phyloP scores from a whole-genome alignment of 2,888 invertebrate species.

The Hypomecis punctinalis region DNA sequence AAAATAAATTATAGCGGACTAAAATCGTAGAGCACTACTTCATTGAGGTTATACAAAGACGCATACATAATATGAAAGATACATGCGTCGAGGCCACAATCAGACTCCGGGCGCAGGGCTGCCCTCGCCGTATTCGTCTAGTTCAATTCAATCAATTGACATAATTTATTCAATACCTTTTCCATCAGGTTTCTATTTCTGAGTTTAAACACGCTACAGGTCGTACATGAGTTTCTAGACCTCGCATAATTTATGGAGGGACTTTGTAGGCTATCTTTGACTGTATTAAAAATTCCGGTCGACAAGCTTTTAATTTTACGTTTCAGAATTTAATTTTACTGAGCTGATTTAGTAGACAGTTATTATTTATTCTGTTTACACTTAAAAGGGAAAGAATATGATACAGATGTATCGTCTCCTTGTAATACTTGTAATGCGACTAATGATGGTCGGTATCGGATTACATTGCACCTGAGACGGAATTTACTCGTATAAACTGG shows the following conservation, averaged over 20 bases:
- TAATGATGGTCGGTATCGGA: conserved; percentile 54
- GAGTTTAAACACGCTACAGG: conserved; percentile 16
- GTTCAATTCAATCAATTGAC: conserved; percentile 33
- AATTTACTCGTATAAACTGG: conserved; percentile 10
- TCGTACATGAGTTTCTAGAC: conserved; percentile 2
- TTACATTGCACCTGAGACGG: conserved; percentile 55
- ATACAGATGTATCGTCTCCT: conserved; percentile 49
- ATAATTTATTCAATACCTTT: conserved; percentile 35
- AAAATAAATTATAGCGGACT: background rate
- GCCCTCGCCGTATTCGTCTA: conserved; percentile 22
- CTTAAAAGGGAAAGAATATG: conserved; percentile 31
- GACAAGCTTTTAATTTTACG: conserved; percentile 1
- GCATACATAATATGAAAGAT: background rate
- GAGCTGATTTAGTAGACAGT: background rate
- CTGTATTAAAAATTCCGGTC: conserved; percentile 4
- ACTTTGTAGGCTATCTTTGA: conserved; percentile 7
- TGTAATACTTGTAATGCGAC: conserved; percentile 50
- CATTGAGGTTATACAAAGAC: background rate
- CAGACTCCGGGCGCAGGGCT: conserved; percentile 8
- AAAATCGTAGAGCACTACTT: background rate
- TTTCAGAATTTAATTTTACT: background rate
- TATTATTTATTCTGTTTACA: background rate
- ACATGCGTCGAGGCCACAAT: background rate
- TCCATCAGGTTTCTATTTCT: conserved; percentile 29
- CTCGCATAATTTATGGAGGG: conserved; percentile 9